Evolutionary conservation across 2,888 invertebrate genomes (phyloP).

Genomic region (Cryptocephalus primarius): DNA sequence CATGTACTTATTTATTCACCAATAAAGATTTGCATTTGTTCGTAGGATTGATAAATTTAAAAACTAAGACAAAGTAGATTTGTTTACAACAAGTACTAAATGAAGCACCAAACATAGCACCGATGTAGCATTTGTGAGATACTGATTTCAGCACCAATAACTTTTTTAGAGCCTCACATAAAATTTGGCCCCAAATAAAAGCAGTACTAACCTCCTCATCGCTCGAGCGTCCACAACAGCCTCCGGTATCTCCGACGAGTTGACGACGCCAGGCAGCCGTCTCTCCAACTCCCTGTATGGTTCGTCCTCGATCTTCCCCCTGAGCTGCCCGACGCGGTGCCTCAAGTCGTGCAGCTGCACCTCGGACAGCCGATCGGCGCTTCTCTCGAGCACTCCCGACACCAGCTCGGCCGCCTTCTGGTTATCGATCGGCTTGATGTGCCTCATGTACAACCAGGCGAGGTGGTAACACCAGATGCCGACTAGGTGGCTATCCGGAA

Average conservation of each 20-base stretch:
- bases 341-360: slow-evolving; percentile 18
- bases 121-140: too few species aligned
- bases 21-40: background rate
- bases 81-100: too few species aligned
- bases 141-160: too few species aligned
- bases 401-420: slow-evolving; percentile 40
- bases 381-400: slow-evolving; percentile 33
- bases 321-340: slow-evolving; percentile 9
- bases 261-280: slow-evolving; percentile 10
- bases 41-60: background rate
- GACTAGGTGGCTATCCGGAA: slow-evolving; percentile 12
- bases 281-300: slow-evolving; percentile 8
- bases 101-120: too few species aligned
- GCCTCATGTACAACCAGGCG: slow-evolving; percentile 14
- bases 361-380: slow-evolving; percentile 19
- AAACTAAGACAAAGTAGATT: background rate
- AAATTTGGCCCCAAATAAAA: too few species aligned
- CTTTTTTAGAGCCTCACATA: too few species aligned
- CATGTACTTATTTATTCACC: too few species aligned
- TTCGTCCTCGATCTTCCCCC: slow-evolving; percentile 7
- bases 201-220: slow-evolving; percentile 14
- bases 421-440: slow-evolving; percentile 9
- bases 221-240: slow-evolving; percentile 14
- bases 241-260: slow-evolving; percentile 13
- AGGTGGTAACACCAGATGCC: slow-evolving; percentile 23